Evolutionary conservation across 1,140 invertebrate species (phyloP), one percentile per base, ranked within the genome.

Genomic region (Episyrphus balteatus): DNA sequence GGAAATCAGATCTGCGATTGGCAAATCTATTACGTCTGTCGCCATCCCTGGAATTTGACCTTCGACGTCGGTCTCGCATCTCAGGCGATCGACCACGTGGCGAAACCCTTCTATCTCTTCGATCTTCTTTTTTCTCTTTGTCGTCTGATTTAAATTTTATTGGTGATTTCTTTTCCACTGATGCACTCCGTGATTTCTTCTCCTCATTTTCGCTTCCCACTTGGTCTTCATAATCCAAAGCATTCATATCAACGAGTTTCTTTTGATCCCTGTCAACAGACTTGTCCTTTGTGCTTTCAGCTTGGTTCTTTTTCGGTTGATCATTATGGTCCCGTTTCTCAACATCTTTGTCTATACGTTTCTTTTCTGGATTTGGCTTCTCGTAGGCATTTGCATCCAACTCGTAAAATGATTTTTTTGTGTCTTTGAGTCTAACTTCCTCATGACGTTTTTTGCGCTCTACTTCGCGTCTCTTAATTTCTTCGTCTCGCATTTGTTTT

Each of bases 401-500:
- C 48, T 68, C 62, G 42, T 61, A 68, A 21, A 54, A 68, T 0
- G 66, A 64, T 45, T 68, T 65, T 34, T 67, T 69, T 0, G 57
- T 55, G 53, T 61, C 56, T 40, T 61, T 59, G 19, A 58, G 53
- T 26, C 21, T 26, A 39, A 57, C 54, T 52, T 76, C 73, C 51
- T 74, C 72, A 53, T 78, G 76, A 5, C 76, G 72, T 48, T 74
- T 74, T 49, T 78, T 76, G 21, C 77, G 71, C 43, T 78, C 74
- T 32, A 69, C 64, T 55, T 81, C 76, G 13, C 80, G 71, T 8
- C 75, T 70, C 48, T 75, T 75, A 1, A 74, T 63, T 56, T 81
- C 80, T 45, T 80, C 79, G 49, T 83, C 78, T 17, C 72, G 72
- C 51, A 78, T 67, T 50, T 76, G 70, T 34, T 73, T 74, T 56